A percentile compares a stretch with the other conserved stretches of the same genome.
phyloP scores from a whole-genome alignment of 2,888 invertebrate species.

The Clanis bilineata region DNA sequence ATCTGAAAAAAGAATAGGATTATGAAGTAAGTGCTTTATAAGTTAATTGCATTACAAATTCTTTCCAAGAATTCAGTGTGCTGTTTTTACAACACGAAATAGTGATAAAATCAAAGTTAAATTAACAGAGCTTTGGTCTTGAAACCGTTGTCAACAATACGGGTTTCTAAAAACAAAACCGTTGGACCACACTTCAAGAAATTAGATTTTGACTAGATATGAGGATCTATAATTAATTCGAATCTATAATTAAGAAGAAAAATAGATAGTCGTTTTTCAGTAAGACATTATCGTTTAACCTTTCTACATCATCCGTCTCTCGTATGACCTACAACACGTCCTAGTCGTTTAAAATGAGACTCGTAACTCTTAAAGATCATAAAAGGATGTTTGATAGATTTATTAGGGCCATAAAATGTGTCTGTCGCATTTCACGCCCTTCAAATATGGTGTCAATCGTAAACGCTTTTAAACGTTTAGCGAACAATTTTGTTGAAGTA shows the following conservation, averaged over 20 bases:
- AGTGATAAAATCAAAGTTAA: no score
- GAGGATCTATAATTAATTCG: no score
- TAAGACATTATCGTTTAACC: neutral
- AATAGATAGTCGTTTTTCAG: neutral
- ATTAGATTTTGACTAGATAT: no score
- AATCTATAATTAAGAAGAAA: no score
- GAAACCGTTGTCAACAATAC: no score
- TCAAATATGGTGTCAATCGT: slow-evolving; percentile 7
- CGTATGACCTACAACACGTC: neutral
- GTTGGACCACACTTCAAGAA: no score
- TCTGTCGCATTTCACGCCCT: slow-evolving; percentile 5
- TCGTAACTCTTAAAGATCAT: neutral
- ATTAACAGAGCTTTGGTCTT: no score
- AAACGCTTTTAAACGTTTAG: neutral
- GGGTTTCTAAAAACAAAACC: no score
- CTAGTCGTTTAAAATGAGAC: neutral
- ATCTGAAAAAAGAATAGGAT: slow-evolving; percentile 45
- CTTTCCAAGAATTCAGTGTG: no score
- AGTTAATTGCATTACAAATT: no score
- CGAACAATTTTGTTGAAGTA: neutral
- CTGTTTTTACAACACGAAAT: no score
- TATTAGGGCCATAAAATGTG: slow-evolving; percentile 5
- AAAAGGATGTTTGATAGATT: slow-evolving; percentile 7
- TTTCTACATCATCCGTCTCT: neutral
- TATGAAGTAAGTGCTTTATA: no score